Conservation (phyloP, 2,888 invertebrate species). For the Lepas anatifera region DNA sequence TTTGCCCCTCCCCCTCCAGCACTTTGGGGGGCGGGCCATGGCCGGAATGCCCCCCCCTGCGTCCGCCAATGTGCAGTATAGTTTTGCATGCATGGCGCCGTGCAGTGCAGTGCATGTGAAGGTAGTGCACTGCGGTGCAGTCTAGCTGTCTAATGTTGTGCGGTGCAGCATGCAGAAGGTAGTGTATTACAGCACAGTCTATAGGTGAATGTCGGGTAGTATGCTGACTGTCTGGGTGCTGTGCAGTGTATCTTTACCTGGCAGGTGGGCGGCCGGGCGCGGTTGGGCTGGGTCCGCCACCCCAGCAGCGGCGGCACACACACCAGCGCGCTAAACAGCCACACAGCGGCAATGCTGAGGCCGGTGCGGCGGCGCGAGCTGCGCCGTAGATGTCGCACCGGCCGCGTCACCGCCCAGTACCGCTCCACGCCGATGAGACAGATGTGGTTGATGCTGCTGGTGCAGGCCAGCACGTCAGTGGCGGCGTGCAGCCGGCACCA, state of each 20-base stretch:
- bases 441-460: constrained; percentile 92
- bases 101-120: no score
- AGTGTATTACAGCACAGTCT: no score
- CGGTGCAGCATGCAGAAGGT: neutral
- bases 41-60: no score
- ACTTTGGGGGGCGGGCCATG: no score
- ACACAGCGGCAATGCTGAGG: constrained; percentile 89
- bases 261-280: constrained; percentile 22
- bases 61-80: no score
- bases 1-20: no score
- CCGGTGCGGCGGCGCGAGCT: constrained; percentile 80
- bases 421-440: constrained; percentile 91
- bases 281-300: no score
- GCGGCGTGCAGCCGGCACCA: constrained; percentile 95
- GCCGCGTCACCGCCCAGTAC: constrained; percentile 92
- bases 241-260: constrained; percentile 22
- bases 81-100: no score
- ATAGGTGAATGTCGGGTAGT: no score
- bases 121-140: no score
- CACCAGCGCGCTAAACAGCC: constrained; percentile 84
- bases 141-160: neutral
- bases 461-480: constrained; percentile 91
- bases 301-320: constrained; percentile 82
- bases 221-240: no score
- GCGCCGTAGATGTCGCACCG: constrained; percentile 80